Evolutionary conservation across 2,888 invertebrate genomes (phyloP).

Genomic region (Lasius fuliginosus): DNA sequence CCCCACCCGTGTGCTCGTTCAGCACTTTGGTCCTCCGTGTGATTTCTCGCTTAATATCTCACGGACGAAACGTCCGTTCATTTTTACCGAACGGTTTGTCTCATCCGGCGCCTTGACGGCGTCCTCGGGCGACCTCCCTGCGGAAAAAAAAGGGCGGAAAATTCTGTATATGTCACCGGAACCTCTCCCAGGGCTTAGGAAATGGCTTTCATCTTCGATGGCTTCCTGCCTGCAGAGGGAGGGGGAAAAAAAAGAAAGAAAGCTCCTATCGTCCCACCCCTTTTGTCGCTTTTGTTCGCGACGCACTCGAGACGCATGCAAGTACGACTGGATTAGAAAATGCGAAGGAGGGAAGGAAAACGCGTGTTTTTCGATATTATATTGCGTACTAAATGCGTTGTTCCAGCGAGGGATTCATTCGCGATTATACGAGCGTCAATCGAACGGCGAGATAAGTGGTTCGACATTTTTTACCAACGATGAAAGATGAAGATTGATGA

Average conservation of each 20-base stretch:
- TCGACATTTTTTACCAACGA: constrained; percentile 42
- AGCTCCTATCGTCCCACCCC: not conserved
- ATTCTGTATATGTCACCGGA: constrained; percentile 43
- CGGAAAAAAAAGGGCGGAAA: constrained; percentile 16
- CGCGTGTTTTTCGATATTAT: not conserved
- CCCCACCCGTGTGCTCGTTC: not conserved
- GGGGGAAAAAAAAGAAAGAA: constrained; percentile 4
- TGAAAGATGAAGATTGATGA: constrained; percentile 57
- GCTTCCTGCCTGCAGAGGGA: constrained; percentile 15
- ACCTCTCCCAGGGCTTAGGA: constrained; percentile 57
- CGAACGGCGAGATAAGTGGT: constrained; percentile 34
- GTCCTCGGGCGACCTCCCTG: not conserved
- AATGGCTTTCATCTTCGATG: constrained; percentile 65
- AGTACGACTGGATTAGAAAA: not conserved
- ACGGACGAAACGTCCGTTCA: constrained; percentile 11
- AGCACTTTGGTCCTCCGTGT: constrained; percentile 38
- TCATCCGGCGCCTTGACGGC: not conserved
- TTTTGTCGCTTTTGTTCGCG: constrained; percentile 23
- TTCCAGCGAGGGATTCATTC: not conserved
- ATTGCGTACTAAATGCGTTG: constrained; percentile 18
- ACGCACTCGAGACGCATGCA: constrained; percentile 22
- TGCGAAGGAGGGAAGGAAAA: not conserved
- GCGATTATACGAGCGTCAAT: not conserved
- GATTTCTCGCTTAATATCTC: constrained; percentile 26
- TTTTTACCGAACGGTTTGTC: constrained; percentile 22